A percentile compares a stretch with the other conserved stretches of the same genome.
Conservation (phyloP, 2,797 vertebrate genomes). For the Girardinus metallicus region DNA sequence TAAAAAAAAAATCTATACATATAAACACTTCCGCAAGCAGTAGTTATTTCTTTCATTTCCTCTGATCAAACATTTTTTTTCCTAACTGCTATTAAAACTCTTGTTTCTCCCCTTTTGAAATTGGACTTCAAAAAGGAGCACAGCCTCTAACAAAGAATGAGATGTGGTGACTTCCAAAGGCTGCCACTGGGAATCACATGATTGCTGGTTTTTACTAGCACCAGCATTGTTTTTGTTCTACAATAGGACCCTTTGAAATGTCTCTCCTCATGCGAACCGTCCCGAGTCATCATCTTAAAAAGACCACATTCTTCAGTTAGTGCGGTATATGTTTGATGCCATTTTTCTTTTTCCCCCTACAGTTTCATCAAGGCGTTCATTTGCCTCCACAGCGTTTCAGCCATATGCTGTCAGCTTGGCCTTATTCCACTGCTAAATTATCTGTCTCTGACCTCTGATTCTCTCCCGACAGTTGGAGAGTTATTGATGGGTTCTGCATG, state of each 20-base stretch:
- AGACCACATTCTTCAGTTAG: constrained; percentile 38
- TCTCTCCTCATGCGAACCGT: constrained; percentile 37
- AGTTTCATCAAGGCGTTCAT: constrained; percentile 20
- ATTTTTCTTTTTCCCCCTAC: not conserved
- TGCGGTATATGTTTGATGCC: constrained; percentile 33
- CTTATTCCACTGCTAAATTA: constrained; percentile 48
- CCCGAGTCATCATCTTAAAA: constrained; percentile 50
- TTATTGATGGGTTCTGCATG: constrained; percentile 46
- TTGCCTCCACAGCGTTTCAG: constrained; percentile 24
- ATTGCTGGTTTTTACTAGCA: constrained; percentile 47
- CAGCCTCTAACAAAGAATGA: constrained; percentile 28
- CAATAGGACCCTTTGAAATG: constrained; percentile 72
- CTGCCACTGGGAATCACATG: constrained; percentile 58
- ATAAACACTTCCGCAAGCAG: not conserved
- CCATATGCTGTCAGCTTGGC: constrained; percentile 44
- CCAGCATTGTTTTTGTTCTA: constrained; percentile 61
- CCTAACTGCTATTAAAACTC: not conserved
- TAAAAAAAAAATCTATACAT: not conserved
- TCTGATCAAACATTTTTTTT: not conserved
- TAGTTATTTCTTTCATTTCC: constrained; percentile 15
- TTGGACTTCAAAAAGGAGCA: constrained; percentile 27
- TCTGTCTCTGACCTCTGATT: constrained; percentile 54
- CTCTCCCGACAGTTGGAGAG: constrained; percentile 40
- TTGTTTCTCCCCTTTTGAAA: not conserved
- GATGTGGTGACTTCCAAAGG: constrained; percentile 61